Base-by-base conservation (phyloP, 2,797 vertebrate species). In the Knipowitschia caucasica region DNA sequence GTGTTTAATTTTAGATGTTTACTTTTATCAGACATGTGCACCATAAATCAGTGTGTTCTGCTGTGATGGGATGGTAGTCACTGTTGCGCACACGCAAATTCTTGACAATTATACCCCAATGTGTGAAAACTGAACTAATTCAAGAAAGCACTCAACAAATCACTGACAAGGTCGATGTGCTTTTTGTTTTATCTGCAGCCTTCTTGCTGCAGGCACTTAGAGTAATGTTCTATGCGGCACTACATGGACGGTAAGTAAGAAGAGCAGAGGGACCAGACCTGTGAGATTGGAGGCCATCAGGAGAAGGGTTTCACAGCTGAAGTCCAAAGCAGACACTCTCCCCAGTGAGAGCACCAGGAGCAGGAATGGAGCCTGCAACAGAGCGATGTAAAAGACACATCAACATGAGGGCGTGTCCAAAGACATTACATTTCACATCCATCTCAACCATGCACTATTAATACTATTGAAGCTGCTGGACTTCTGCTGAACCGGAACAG, bases 201-300 rank as follows among this genome's bases (percentile, higher is more conserved):
- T 10, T 20, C 20, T 20, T 20, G 45, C 45, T 12, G 9, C 45
- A 47, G 27, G 27, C 44, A 9, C 17, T 11, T 5, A 4, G 1
- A 20, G 8, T 44, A 26, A 25, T 44, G 42, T 5, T 20, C 18
- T 21, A 4, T 25, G n/a, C 24, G 11, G 26, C 18, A 29, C 6
- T 20, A 11, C 14, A 21, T 30, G 11, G 5, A 20, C 6, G 15
- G n/a, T 21, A 21, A 20, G 9, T 47, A 6, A 31, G 20, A 30
- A 12, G 11, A 47, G 27, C 17, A 20, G 5, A 18, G 17, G 10
- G 45, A 11, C 7, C 10, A 4, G 11, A 80, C 77, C 77, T 68
- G 77, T 70, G 25, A 77, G 50, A 67, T 80, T 77, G 51, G 69
- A 68, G 0, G 74, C 65, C 40, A 72, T 58, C 35, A 66, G 61